Base-by-base conservation (phyloP, 1,140 invertebrate genomes). In the Drosophila tani region DNA sequence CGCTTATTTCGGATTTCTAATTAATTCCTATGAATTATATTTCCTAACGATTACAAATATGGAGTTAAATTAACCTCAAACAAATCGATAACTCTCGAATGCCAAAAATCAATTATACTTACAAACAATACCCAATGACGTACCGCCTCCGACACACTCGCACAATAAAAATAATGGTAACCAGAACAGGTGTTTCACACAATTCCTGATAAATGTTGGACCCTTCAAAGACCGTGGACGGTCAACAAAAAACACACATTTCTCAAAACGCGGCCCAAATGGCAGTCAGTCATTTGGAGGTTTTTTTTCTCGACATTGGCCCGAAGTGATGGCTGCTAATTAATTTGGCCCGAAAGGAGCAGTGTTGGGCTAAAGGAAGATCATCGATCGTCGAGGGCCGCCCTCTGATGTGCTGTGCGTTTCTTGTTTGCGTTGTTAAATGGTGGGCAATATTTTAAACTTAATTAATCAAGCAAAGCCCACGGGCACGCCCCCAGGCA, bases 371-470 rank as follows among this genome's bases (percentile, higher is more conserved):
- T n/a, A 17, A 57, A 67, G 51, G 15, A 63, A 55, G 59, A n/a
- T 29, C 46, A 43, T 15, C 12, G 29, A 47, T 58, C 49, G 46
- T 59, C 35, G 32, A 59, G 60, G 64, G 35, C n/a, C 56, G 38
- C 60, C 29, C 29, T 53, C n/a, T 15, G 51, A 56, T 46, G 77
- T 45, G 75, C 50, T 62, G 74, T 50, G 75, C 41, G 73, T 45
- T 77, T 70, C 79, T 64, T 57, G 64, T 69, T 78, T 60, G 38
- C 38, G 57, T 81, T 80, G 81, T 78, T 81, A 87, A 87, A 87
- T 87, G 81, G 78, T 82, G 70, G 81, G 85, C 77, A 68, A 87
- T 90, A 84, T 90, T 81, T 87, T 87, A 84, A 87, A 84, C 81
- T 81, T 83, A 87, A 87, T 87, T 90, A 90, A 87, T 87, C 84